Evolutionary conservation across 2,797 vertebrate species (phyloP).

Genomic region (Florisuga fusca): DNA sequence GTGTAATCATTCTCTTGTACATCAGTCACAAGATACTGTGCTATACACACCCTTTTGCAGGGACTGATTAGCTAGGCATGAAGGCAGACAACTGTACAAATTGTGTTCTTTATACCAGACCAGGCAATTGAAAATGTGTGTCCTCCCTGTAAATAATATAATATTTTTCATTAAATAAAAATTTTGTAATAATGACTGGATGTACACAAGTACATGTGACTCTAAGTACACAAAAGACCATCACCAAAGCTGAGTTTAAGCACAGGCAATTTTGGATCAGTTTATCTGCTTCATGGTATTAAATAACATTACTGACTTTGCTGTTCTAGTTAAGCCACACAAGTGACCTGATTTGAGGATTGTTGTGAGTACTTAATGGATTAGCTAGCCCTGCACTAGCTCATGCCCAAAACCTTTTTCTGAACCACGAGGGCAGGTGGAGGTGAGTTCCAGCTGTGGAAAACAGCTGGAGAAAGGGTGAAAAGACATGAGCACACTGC

Average conservation of each 20-base stretch:
- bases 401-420: neutral
- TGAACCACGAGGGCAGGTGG: neutral
- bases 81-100: neutral
- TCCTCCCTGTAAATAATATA: neutral
- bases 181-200: neutral
- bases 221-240: neutral
- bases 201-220: too few species aligned
- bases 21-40: neutral
- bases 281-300: neutral
- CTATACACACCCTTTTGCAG: accelerated
- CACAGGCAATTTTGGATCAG: neutral
- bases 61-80: neutral
- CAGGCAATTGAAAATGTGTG: neutral
- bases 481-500: neutral
- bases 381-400: neutral
- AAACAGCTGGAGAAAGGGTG: neutral
- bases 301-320: neutral
- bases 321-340: neutral
- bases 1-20: neutral
- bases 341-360: neutral
- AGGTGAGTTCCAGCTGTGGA: neutral
- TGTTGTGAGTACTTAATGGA: neutral
- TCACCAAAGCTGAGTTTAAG: neutral
- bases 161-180: neutral
- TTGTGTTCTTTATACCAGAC: neutral